Conservation (phyloP, 2,797 vertebrate species). For the Meriones psammophilus region DNA sequence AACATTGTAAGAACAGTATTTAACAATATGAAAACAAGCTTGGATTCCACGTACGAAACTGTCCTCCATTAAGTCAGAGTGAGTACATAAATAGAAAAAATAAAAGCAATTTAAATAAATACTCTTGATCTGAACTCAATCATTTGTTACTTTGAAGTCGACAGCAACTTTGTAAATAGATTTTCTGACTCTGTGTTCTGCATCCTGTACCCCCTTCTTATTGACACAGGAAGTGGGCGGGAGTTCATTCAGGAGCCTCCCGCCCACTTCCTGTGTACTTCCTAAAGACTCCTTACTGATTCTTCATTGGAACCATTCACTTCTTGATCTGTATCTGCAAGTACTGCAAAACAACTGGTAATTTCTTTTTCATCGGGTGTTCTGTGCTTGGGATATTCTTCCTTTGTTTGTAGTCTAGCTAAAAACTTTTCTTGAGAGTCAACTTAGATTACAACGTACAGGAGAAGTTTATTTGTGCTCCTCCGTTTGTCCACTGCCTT, state of each 20-base stretch:
- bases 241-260: too few species aligned
- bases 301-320: neutral
- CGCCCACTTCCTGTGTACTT: neutral
- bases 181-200: conserved; percentile 11
- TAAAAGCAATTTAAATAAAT: neutral
- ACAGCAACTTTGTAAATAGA: neutral
- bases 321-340: neutral
- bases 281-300: neutral
- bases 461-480: neutral
- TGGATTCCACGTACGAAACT: neutral
- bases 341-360: neutral
- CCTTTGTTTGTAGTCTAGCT: neutral
- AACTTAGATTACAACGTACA: neutral
- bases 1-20: neutral
- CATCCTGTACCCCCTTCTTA: neutral
- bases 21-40: neutral
- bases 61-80: neutral
- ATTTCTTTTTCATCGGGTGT: neutral
- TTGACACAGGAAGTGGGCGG: neutral
- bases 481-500: neutral
- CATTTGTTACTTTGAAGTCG: neutral
- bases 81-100: neutral
- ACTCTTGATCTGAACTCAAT: neutral
- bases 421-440: neutral
- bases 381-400: neutral